Evolutionary conservation across 2,888 invertebrate species (phyloP).

Genomic region (Myopa tessellatipennis): DNA sequence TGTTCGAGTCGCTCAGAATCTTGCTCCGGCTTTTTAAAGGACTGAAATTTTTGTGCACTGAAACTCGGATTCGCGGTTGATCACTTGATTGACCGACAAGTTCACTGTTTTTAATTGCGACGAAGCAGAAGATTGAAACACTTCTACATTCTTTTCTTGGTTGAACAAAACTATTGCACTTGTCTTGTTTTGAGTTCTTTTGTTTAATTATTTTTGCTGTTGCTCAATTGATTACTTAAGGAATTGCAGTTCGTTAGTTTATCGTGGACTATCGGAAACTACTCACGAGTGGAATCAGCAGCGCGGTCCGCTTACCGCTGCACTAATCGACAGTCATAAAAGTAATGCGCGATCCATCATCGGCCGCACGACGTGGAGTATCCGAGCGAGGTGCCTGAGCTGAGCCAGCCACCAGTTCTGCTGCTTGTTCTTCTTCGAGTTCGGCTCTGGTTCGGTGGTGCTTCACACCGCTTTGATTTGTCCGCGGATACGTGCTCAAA

Average conservation of each 20-base stretch:
- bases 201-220: background rate
- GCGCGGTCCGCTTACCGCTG: conserved; percentile 24
- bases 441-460: background rate
- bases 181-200: background rate
- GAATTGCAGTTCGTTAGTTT: background rate
- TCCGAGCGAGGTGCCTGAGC: background rate
- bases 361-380: background rate
- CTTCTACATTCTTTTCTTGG: background rate
- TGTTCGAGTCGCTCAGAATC: background rate
- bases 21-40: no score
- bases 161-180: background rate
- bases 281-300: background rate
- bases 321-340: conserved; percentile 23
- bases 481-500: conserved; percentile 69
- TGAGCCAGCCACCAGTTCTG: background rate
- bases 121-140: no score
- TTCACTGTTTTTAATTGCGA: background rate
- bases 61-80: background rate
- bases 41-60: background rate
- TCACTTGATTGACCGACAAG: background rate
- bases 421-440: conserved; percentile 4
- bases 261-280: background rate
- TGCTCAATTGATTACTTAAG: background rate
- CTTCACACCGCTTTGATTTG: conserved; percentile 51
- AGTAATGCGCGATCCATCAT: conserved; percentile 26